phyloP scores from a whole-genome alignment of 2,888 invertebrate genomes.

The Cryptocephalus primarius region DNA sequence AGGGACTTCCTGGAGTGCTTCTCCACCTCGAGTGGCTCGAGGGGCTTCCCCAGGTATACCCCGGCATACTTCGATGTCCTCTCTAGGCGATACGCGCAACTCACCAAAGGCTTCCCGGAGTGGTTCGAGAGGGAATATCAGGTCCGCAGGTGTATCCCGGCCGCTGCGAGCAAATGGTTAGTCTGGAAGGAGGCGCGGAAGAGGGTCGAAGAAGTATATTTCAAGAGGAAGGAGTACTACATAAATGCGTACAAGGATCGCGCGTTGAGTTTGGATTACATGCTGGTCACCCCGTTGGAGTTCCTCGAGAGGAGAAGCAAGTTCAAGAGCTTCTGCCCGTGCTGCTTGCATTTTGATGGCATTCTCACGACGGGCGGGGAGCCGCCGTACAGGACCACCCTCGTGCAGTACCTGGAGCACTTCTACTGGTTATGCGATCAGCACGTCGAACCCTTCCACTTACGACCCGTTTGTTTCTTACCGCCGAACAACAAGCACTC shows the following conservation, averaged over 20 bases:
- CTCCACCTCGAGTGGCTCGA: conserved; percentile 29
- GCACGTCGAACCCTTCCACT: conserved; percentile 41
- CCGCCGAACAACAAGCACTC: conserved; percentile 25
- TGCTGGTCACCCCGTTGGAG: conserved; percentile 46
- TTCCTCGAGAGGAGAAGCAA: conserved; percentile 41
- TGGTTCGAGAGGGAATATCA: conserved; percentile 46
- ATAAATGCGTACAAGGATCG: conserved; percentile 37
- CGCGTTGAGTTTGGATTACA: conserved; percentile 40
- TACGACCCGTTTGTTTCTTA: conserved; percentile 37
- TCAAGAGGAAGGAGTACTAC: conserved; percentile 43
- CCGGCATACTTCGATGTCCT: conserved; percentile 36
- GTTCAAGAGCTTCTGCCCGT: conserved; percentile 47
- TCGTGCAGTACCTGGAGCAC: conserved; percentile 43
- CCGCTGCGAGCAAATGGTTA: conserved; percentile 44
- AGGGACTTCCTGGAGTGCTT: conserved; percentile 36
- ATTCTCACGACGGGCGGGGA: conserved; percentile 33
- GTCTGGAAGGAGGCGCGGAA: conserved; percentile 39
- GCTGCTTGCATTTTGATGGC: conserved; percentile 40
- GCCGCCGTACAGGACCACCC: conserved; percentile 43
- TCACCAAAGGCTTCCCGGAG: conserved; percentile 31
- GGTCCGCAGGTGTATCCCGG: conserved; percentile 42
- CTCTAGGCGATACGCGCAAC: conserved; percentile 37
- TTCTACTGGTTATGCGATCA: conserved; percentile 52
- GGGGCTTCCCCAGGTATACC: conserved; percentile 23
- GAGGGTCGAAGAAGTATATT: conserved; percentile 32